These are phyloP conservation scores for Bagarius yarrelli DNA, from an alignment of 2,113 vertebrate species.

Conservation along the genomic window DNA sequence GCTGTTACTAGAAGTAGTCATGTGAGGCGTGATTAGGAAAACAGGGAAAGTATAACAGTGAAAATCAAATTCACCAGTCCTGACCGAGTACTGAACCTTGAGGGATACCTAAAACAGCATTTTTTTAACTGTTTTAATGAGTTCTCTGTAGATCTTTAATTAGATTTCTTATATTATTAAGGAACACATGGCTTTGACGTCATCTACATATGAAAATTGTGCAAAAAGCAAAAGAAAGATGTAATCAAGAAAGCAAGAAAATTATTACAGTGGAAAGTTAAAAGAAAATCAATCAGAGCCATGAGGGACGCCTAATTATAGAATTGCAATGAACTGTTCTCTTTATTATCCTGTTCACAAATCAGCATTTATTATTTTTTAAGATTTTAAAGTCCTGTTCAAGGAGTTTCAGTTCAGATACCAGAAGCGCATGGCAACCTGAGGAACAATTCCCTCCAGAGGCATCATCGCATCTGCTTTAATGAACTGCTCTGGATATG, in stretches of 20 bases:
- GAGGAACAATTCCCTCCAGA: constrained; percentile 56
- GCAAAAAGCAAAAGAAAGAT: neutral
- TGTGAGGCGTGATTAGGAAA: too few relatives aligned
- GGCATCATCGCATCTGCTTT: constrained; percentile 59
- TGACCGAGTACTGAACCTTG: too few relatives aligned
- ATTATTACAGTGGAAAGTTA: neutral
- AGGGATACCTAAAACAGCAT: too few relatives aligned
- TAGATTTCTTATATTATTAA: neutral
- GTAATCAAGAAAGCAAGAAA: neutral
- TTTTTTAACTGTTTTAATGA: too few relatives aligned
- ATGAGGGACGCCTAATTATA: neutral
- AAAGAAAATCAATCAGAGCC: neutral
- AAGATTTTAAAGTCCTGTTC: neutral
- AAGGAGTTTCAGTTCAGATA: constrained; percentile 51
- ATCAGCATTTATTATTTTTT: neutral
- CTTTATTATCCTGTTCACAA: neutral
- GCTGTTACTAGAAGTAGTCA: too few relatives aligned
- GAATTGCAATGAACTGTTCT: neutral
- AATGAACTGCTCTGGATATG: constrained; percentile 69
- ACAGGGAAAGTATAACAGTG: too few relatives aligned
- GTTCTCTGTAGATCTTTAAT: too few relatives aligned
- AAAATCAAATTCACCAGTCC: too few relatives aligned
- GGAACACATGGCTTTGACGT: neutral
- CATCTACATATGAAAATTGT: neutral
- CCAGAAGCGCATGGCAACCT: constrained; percentile 44